Evolutionary conservation across 2,888 invertebrate species (phyloP).

Genomic region (Copidosoma aretas): DNA sequence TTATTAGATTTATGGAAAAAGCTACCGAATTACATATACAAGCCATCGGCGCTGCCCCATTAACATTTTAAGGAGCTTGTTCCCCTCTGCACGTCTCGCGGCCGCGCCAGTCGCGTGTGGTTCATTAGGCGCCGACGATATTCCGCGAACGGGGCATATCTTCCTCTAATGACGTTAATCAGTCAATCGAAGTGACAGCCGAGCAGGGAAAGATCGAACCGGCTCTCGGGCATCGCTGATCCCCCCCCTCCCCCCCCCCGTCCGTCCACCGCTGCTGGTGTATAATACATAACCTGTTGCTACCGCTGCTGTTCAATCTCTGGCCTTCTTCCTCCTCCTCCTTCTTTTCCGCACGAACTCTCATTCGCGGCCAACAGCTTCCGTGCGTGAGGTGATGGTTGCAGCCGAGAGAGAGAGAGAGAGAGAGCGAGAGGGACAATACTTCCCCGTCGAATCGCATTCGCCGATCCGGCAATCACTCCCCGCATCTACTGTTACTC

Average conservation of each 20-base stretch:
- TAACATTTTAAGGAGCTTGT: slow-evolving; percentile 52
- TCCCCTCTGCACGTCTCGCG: slow-evolving; percentile 14
- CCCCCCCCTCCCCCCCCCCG: slow-evolving; percentile 2
- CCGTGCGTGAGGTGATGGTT: too few relatives aligned
- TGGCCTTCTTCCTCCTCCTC: slow-evolving; percentile 11
- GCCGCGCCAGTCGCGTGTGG: slow-evolving; percentile 3
- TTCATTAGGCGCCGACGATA: slow-evolving; percentile 24
- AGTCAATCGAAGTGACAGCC: slow-evolving; percentile 52
- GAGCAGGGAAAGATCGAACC: slow-evolving; percentile 33
- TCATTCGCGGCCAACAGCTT: too few relatives aligned
- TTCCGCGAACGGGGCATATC: neutral
- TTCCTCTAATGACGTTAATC: slow-evolving; percentile 53
- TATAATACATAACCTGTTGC: too few relatives aligned
- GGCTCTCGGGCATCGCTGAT: neutral
- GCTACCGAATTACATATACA: slow-evolving; percentile 54
- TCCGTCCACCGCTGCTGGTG: too few relatives aligned
- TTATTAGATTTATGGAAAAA: slow-evolving; percentile 42
- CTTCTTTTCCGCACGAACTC: too few relatives aligned
- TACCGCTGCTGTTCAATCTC: slow-evolving; percentile 31
- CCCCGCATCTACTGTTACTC: too few relatives aligned
- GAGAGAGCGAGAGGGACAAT: too few relatives aligned
- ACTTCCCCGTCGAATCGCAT: neutral
- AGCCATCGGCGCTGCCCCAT: slow-evolving; percentile 40
- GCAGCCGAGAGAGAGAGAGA: too few relatives aligned
- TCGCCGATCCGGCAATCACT: neutral